phyloP scores from a whole-genome alignment of 2,797 vertebrate genomes.

The Sternotherus odoratus region DNA sequence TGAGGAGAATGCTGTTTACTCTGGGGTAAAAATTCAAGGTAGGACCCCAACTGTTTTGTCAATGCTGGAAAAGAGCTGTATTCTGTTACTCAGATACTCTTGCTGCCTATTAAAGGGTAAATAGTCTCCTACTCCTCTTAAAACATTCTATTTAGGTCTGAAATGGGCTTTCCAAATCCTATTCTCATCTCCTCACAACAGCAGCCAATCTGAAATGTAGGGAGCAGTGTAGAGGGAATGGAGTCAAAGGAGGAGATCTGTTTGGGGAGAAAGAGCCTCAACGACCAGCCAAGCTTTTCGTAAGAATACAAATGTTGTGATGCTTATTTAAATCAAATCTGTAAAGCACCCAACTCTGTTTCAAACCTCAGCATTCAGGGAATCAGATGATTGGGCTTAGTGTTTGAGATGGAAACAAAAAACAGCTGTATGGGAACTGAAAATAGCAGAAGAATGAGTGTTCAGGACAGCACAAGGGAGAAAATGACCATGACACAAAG shows the following conservation, averaged over 20 bases:
- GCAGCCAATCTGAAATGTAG: not conserved
- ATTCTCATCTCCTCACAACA: not conserved
- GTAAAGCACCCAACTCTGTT: not conserved
- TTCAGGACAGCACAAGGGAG: not conserved
- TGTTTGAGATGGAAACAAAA: not conserved
- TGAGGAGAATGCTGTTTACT: not conserved
- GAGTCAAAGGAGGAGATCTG: not conserved
- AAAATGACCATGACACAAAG: not conserved
- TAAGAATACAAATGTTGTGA: not conserved
- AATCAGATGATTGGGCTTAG: not conserved
- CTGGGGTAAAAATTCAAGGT: not conserved
- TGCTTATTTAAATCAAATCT: not conserved
- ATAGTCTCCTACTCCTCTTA: not conserved
- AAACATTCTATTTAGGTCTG: not conserved
- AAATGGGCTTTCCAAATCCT: not conserved
- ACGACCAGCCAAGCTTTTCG: not conserved
- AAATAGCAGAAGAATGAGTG: not conserved
- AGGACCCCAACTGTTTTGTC: not conserved
- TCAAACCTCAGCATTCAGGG: not conserved
- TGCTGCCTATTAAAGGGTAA: not conserved
- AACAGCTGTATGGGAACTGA: not conserved
- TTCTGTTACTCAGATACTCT: not conserved
- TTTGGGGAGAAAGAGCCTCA: not conserved
- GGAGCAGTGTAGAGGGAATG: not conserved
- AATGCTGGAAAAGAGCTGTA: not conserved